These are phyloP conservation scores for mouse (Mus musculus) DNA, from an alignment of 2,113 vertebrate genomes.

Conservation along the genomic window DNA sequence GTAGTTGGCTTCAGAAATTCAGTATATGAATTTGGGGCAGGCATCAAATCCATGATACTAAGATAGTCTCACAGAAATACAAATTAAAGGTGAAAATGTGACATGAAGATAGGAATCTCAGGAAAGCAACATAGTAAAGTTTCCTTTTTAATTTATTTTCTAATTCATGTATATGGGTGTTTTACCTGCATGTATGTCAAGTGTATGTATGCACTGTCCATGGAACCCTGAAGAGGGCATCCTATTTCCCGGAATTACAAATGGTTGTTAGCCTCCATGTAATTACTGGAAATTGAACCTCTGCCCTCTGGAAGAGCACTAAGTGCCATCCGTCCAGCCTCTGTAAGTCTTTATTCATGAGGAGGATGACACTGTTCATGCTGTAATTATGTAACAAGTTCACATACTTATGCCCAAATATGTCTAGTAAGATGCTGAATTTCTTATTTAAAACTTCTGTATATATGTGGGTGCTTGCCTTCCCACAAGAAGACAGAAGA, in stretches of 20 bases:
- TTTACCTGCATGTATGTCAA: neutral
- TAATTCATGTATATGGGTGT: neutral
- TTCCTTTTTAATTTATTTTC: neutral
- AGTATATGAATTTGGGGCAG: neutral
- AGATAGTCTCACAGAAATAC: neutral
- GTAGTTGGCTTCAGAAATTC: neutral
- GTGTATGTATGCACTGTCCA: neutral
- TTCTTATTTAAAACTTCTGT: neutral
- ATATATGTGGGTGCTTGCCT: neutral
- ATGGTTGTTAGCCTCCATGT: neutral
- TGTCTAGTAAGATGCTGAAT: neutral
- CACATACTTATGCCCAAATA: constrained; percentile 1
- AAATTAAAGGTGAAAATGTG: neutral
- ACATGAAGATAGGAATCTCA: neutral
- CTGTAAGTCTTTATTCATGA: neutral
- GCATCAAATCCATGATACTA: neutral
- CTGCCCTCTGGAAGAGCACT: neutral
- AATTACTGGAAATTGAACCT: neutral
- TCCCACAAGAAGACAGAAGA: neutral
- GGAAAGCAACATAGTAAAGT: neutral
- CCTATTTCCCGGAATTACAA: neutral
- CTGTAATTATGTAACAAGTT: constrained; percentile 18
- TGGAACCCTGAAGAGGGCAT: neutral
- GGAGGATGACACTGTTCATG: neutral
- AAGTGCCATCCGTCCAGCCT: neutral